A percentile compares a stretch with the other conserved stretches of the same genome.
phyloP scores from a whole-genome alignment of 2,113 vertebrate genomes.

The Labeo catla region DNA sequence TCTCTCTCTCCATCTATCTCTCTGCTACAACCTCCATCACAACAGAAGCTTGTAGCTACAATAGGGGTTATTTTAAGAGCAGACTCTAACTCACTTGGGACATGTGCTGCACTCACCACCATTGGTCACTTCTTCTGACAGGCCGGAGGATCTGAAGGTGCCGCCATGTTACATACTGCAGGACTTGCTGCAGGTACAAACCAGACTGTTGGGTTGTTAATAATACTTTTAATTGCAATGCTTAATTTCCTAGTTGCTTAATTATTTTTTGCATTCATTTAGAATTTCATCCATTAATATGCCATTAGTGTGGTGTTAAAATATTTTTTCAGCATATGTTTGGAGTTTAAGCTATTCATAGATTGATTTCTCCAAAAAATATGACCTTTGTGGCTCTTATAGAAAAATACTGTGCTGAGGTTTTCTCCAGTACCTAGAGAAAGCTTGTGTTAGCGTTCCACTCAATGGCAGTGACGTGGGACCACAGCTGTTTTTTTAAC shows the following conservation, averaged over 20 bases:
- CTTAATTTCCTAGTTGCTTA: neutral
- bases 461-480: neutral
- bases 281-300: neutral
- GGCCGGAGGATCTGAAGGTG: neutral
- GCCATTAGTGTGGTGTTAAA: no score
- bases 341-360: neutral
- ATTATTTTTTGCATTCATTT: neutral
- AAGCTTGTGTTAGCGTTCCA: neutral
- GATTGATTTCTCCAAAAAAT: neutral
- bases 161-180: neutral
- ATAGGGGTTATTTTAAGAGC: constrained; percentile 41
- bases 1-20: constrained; percentile 26
- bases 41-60: constrained; percentile 27
- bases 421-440: neutral
- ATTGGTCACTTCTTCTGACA: constrained; percentile 21
- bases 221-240: neutral
- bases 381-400: neutral
- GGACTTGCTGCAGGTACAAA: neutral
- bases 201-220: neutral
- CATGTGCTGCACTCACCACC: constrained; percentile 14
- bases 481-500: no score
- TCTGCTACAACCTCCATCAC: neutral
- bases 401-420: neutral
- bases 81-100: constrained; percentile 22
- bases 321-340: neutral